phyloP scores from a whole-genome alignment of 2,113 vertebrate species.

The Anguilla rostrata region DNA sequence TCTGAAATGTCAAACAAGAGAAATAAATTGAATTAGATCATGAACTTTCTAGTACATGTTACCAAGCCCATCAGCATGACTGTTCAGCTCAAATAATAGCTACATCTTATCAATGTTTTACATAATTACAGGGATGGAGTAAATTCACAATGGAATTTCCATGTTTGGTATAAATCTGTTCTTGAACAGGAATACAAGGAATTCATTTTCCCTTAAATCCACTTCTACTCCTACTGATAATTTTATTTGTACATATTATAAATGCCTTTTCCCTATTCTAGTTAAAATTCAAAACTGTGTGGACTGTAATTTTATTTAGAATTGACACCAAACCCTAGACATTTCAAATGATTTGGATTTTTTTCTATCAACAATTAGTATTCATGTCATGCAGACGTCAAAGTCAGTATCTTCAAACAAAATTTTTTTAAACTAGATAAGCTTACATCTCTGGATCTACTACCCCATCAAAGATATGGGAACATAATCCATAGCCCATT shows the following conservation, averaged over 20 bases:
- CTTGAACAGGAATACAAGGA: background rate
- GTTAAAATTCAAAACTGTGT: background rate
- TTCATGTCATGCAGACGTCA: too few relatives aligned
- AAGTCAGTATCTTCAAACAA: too few relatives aligned
- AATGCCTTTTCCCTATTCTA: background rate
- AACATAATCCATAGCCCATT: background rate
- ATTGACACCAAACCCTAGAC: background rate
- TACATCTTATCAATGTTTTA: background rate
- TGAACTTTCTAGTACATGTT: background rate
- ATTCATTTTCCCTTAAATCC: background rate
- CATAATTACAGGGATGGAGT: background rate
- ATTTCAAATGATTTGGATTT: background rate
- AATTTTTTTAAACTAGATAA: too few relatives aligned
- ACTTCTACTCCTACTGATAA: background rate
- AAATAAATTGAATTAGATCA: background rate
- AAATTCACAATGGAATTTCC: background rate
- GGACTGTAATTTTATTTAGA: background rate
- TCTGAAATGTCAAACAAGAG: conserved; percentile 15
- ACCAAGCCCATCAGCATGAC: too few relatives aligned
- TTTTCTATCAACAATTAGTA: too few relatives aligned
- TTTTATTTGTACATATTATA: background rate
- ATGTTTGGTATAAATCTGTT: background rate
- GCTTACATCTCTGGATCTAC: too few relatives aligned
- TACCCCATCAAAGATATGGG: too few relatives aligned
- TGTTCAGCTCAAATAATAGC: too few relatives aligned